Percentiles rank a stretch among this genome's conserved stretches.
These are phyloP conservation scores for Rhyacichthys aspro DNA, from an alignment of 2,797 vertebrate genomes.

Conservation along the genomic window DNA sequence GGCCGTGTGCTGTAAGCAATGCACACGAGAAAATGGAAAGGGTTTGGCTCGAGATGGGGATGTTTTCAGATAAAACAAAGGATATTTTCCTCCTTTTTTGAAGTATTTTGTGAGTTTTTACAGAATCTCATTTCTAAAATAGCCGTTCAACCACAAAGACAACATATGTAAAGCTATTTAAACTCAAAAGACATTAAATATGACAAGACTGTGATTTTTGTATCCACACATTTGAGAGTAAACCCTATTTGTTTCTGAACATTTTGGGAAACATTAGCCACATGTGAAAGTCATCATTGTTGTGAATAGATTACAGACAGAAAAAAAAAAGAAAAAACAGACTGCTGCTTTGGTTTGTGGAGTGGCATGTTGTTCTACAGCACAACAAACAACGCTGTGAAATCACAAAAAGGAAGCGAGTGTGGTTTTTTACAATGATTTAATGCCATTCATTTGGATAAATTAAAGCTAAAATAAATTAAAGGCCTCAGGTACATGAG, in stretches of 20 bases:
- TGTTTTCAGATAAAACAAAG: not conserved
- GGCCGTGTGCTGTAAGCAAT: slow-evolving; percentile 9
- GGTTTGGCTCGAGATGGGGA: not conserved
- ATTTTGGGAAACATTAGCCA: slow-evolving; percentile 21
- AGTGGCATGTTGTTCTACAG: slow-evolving; percentile 6
- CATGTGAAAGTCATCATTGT: slow-evolving; percentile 38
- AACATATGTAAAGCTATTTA: slow-evolving; percentile 8
- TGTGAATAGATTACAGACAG: slow-evolving; percentile 10
- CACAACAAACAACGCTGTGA: slow-evolving; percentile 5
- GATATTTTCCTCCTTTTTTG: not conserved
- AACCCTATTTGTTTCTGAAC: slow-evolving; percentile 14
- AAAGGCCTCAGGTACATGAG: slow-evolving; percentile 4
- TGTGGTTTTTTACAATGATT: slow-evolving; percentile 11
- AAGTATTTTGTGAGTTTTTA: not conserved
- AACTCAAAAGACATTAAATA: slow-evolving; percentile 31
- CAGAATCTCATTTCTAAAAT: not conserved
- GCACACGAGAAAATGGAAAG: not conserved
- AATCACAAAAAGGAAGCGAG: not conserved
- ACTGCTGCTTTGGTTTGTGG: not conserved
- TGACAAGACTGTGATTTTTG: slow-evolving; percentile 28
- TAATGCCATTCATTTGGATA: slow-evolving; percentile 11
- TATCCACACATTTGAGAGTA: slow-evolving; percentile 10
- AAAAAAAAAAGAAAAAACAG: not conserved
- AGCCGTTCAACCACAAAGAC: slow-evolving; percentile 1
- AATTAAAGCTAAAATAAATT: slow-evolving; percentile 2